A percentile compares a stretch with the other conserved stretches of the same genome.
Evolutionary conservation across 2,797 vertebrate genomes (phyloP).

Genomic region (Lepilemur septentrionalis): DNA sequence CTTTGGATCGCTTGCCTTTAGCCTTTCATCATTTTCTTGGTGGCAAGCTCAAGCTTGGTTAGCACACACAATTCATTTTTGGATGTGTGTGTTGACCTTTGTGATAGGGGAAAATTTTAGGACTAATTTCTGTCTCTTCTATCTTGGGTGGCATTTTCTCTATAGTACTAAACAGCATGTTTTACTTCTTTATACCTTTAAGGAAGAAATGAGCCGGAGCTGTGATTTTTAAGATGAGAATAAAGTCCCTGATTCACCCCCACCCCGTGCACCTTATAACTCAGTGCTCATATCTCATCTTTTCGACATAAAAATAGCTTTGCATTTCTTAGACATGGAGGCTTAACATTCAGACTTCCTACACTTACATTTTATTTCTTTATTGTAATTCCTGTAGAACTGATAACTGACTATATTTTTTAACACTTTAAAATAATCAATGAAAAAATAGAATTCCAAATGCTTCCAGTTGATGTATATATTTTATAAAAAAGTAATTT

Average conservation of each 20-base stretch:
- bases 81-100: conserved; percentile 41
- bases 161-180: neutral
- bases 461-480: conserved; percentile 46
- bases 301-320: conserved; percentile 40
- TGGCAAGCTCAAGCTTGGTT: neutral
- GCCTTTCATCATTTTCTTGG: neutral
- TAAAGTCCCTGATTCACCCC: neutral
- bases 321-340: neutral
- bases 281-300: conserved; percentile 55
- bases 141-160: neutral
- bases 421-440: neutral
- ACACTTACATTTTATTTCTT: conserved; percentile 12
- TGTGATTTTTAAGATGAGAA: neutral
- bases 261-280: neutral
- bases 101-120: conserved; percentile 31
- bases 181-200: neutral
- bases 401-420: neutral
- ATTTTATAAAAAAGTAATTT: neutral
- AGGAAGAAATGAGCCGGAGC: neutral
- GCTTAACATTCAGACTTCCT: conserved; percentile 36
- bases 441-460: conserved; percentile 40
- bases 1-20: neutral
- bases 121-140: neutral
- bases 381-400: conserved; percentile 43
- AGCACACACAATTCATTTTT: neutral